Base-by-base conservation (phyloP, 2,113 vertebrate genomes). In the Sminthopsis crassicaudata region DNA sequence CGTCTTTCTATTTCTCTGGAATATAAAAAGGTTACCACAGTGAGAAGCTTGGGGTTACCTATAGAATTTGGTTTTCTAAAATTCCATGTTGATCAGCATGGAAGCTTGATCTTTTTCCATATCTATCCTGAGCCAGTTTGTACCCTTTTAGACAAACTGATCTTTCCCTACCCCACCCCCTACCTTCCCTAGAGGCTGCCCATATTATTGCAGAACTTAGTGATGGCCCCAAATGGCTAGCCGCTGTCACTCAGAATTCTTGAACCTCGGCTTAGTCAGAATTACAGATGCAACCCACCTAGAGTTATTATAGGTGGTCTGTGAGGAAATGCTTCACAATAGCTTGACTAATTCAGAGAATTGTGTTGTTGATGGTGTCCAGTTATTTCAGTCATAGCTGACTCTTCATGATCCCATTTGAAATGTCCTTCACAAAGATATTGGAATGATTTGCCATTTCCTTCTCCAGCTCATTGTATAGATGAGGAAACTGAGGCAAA, bases 301-400 rank as follows among this genome's bases (percentile, higher is more conserved):
- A 19, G 2, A 30, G 16, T 84, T 42, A 36, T 22, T 76, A 5
- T 14, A n/a, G 16, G 67, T 76, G 12, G 30, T 67, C 60, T 67
- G 3, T 67, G 36, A 76, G 36, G 46, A 93, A 94, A 91, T 53
- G 19, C 46, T 50, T 89, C 54, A 93, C 53, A 91, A 57, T 89
- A 57, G 16, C 19, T 84, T 42, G 6, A 42, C n/a, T 42, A 19
- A 19, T 84, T 84, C 36, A 84, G n/a, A 19, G 67, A 84, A 22
- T 84, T 84, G 42, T 42, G 36, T 76, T 42, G 26, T 30, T 27
- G 26, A 12, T 60, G 67, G 2, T 42, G n/a, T 84, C 42, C 36
- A 55, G 1, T 55, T 7, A 25, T 55, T 55, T 55, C 23, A 23
- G 36, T 84, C 67, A 8, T 84, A 4, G n/a, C 10, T 30, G 30